Base-by-base conservation (phyloP, 2,797 vertebrate genomes). In the Cyclopterus lumpus region DNA sequence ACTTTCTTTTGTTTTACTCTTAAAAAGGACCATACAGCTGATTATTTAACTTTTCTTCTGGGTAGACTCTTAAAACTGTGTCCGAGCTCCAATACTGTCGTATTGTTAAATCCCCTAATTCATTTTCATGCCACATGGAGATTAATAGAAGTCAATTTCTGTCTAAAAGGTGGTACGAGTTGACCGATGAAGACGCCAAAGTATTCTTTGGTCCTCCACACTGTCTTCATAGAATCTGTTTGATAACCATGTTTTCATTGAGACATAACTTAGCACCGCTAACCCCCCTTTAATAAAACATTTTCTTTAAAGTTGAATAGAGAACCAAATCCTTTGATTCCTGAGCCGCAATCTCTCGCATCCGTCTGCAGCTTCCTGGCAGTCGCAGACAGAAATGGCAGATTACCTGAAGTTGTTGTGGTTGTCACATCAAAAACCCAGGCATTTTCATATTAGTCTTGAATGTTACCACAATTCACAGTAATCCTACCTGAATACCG, bases 251-350 rank as follows among this genome's bases (percentile, higher is more conserved):
- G 32, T 38, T 3, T 36, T 32, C 55, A 34, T 18, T 11, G 16
- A 51, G 32, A 42, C 18, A 36, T 46, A 51, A 9, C 1, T 48
- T 20, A 44, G 20, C 32, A 5, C 46, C 5, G 6, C 32, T 32
- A 75, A 61, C 30, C 30, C 57, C 49, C 32, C 67, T 20, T 40
- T 38, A 32, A 64, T 32, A 64, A 72, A 67, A 59, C 44, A 15
- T 5, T 62, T n/a, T 42, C 40, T 64, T 73, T 55, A 30, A 62
- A 36, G 20, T 58, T 30, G 60, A 67, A 58, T 24, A 68, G 36
- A 76, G 51, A 80, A 70, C 69, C 40, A 62, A 79, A 60, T 55
- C 55, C 16, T 72, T n/a, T 67, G 22, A 73, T 73, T 67, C 30
- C 26, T 30, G 55, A 71, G 30, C 20, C 67, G 66, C 54, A 60